Base-by-base conservation (phyloP, 2,797 vertebrate species). In the Dendrocincla tyrannina region DNA sequence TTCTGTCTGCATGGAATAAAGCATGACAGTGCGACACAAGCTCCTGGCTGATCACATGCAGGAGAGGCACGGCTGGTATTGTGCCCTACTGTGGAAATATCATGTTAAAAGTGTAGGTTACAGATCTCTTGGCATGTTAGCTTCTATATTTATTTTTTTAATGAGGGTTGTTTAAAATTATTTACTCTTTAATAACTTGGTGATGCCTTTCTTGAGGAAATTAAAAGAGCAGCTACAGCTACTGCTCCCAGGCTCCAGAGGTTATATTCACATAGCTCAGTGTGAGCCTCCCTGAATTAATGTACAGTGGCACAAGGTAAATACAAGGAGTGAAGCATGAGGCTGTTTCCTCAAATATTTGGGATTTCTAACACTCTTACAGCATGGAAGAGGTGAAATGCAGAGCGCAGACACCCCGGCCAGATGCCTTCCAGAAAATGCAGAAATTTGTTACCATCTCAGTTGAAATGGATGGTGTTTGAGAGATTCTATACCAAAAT, bases 301-400 rank as follows among this genome's bases (percentile, higher is more conserved):
- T 80, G 78, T 75, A 60, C 56, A 68, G 87, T 7, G 3, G 59
- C 62, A 59, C 23, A 42, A 28, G 32, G 64, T 44, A 91, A 87
- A 89, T 59, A 69, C 24, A 69, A 58, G 15, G 49, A 70, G 64
- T 78, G 62, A 92, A 80, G 46, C 12, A 2, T 12, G 3, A 85
- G 59, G 39, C 79, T 93, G 64, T 37, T 78, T 86, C 68, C 80
- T 92, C 42, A 95, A 62, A 69, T 63, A 83, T 60, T 88, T 70
- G 55, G 42, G 63, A 56, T 81, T 49, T 63, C 55, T 33, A 27
- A 37, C 63, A 35, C 35, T 60, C 66, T 59, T 33, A 2, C 39
- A 55, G 79, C 52, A 66, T 42, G 44, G 46, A 60, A 76, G 5
- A 30, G 44, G 52, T 49, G 82, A 66, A 78, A 79, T 5, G 35